Percentiles rank a stretch among this genome's conserved stretches.
phyloP scores from a whole-genome alignment of 2,888 invertebrate species.

The Aleiodes leptofemur region DNA sequence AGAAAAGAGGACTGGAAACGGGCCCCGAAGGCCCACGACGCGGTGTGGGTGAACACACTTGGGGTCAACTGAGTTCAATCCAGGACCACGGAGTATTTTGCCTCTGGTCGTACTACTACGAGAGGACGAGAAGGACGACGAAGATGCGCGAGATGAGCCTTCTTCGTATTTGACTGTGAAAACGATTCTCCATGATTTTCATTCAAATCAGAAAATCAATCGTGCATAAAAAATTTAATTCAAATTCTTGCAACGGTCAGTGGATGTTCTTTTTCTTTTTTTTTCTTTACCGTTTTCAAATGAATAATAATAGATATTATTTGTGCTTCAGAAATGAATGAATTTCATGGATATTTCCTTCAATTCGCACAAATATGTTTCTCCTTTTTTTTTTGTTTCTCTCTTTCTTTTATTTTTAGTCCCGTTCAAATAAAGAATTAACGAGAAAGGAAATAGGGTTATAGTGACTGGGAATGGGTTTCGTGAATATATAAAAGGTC shows the following conservation, averaged over 20 bases:
- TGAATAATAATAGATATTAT: background rate
- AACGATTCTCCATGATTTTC: slow-evolving; percentile 38
- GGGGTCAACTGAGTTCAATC: slow-evolving; percentile 70
- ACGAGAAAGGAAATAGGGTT: slow-evolving; percentile 27
- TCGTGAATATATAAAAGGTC: slow-evolving; percentile 3
- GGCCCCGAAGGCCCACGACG: slow-evolving; percentile 54
- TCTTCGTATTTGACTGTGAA: slow-evolving; percentile 55
- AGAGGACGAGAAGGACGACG: slow-evolving; percentile 39
- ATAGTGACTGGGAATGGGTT: slow-evolving; percentile 7
- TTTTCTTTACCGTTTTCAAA: background rate
- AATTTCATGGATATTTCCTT: background rate
- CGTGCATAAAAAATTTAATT: slow-evolving; percentile 66
- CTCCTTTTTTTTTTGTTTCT: background rate
- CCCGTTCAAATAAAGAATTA: slow-evolving; percentile 12
- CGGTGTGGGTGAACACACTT: slow-evolving; percentile 69
- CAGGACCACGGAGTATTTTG: slow-evolving; percentile 59
- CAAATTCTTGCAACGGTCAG: slow-evolving; percentile 33
- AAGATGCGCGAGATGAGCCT: slow-evolving; percentile 36
- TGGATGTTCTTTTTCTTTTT: background rate
- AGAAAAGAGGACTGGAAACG: slow-evolving; percentile 60
- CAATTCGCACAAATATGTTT: background rate
- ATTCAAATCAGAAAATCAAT: slow-evolving; percentile 45
- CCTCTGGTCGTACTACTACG: slow-evolving; percentile 58
- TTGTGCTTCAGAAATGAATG: background rate
- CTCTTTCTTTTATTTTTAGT: background rate